phyloP scores from a whole-genome alignment of 2,797 vertebrate genomes.

The Leptodactylus fallax region DNA sequence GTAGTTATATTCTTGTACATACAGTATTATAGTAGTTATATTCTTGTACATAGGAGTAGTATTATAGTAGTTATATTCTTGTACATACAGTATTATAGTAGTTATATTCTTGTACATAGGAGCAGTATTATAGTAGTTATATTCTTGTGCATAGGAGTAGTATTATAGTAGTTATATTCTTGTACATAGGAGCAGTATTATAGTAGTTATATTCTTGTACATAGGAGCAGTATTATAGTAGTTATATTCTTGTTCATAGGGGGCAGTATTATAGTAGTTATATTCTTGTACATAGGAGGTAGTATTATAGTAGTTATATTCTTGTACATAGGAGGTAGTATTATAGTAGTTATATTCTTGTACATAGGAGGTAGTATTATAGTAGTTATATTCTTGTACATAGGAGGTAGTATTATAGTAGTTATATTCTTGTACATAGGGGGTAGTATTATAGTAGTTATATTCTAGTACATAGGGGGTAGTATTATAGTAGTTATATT shows the following conservation, averaged over 20 bases:
- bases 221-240: neutral
- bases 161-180: neutral
- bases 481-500: too few species aligned
- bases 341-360: neutral
- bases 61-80: constrained; percentile 10
- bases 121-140: constrained; percentile 5
- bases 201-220: neutral
- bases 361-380: neutral
- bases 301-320: neutral
- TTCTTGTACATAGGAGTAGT: neutral
- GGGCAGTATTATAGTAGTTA: constrained; percentile 2
- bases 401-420: neutral
- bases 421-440: too few species aligned
- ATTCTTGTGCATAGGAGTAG: neutral
- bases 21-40: neutral
- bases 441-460: too few species aligned
- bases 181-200: neutral
- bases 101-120: constrained; percentile 1
- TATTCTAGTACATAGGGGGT: too few species aligned
- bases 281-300: neutral
- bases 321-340: neutral
- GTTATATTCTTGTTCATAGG: too few species aligned
- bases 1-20: constrained; percentile 6
- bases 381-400: neutral
- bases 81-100: constrained; percentile 7